Base-by-base conservation (phyloP, 2,113 vertebrate genomes). In the Rhinolophus ferrumequinum region DNA sequence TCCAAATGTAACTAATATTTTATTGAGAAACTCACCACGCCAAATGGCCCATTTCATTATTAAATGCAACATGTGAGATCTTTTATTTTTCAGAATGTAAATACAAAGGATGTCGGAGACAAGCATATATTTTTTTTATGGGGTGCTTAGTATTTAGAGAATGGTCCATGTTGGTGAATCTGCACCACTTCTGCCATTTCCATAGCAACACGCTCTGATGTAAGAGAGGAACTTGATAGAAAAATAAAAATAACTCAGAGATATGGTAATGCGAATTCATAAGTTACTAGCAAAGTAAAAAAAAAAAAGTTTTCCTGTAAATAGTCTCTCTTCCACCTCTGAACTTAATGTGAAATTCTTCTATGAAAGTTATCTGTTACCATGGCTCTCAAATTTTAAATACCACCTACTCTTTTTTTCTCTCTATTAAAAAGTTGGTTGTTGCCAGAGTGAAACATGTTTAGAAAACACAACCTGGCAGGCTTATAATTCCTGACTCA, bases 131-230 rank as follows among this genome's bases (percentile, higher is more conserved):
- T 95, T 95, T 58, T 86, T 93, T 95, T 86, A 66, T n/a, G 62
- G 52, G 70, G 75, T 54, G 67, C 62, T 95, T 94, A 85, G 60
- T 95, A 76, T 97, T 96, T 79, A 28, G 90, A 95, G 96, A 97
- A 96, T 70, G 60, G 67, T 92, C 81, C 21, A 44, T 88, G 90
- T 66, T 94, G 28, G n/a, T 85, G 73, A 96, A 90, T 95, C 62
- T 85, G 70, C 90, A 82, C 54, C 73, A 77, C 76, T 84, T 92
- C 69, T 95, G 62, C 90, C 82, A 93, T 96, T 81, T 88, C 95
- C 94, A 97, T 96, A 94, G 95, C 94, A 97, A 97, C 92, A 90
- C 76, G 64, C 41, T 94, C 73, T 94, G 92, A 88, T 90, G 54
- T 93, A 97, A 93, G 73, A 96, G 60, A 86, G 44, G 54, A 88